phyloP scores from a whole-genome alignment of 2,888 invertebrate genomes.

The Trachelus tabidus region DNA sequence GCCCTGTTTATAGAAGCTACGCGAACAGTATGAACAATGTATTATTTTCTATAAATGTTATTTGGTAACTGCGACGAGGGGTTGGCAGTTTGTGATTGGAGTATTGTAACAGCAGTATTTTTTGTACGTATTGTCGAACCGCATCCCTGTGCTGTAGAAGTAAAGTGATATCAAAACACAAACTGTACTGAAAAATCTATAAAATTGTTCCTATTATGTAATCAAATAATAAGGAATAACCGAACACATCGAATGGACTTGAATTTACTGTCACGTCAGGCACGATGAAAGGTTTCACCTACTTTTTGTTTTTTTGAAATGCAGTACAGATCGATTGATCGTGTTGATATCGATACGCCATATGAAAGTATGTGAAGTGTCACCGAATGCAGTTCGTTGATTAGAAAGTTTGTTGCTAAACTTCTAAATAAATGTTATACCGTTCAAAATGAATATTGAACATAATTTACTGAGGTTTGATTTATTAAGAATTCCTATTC shows the following conservation, averaged over 20 bases:
- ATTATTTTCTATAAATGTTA: conserved; percentile 21
- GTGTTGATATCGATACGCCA: neutral
- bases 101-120: conserved; percentile 30
- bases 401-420: conserved; percentile 24
- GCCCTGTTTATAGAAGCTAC: neutral
- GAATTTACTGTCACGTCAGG: conserved; percentile 29
- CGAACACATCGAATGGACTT: conserved; percentile 28
- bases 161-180: neutral
- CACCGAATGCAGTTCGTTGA: conserved; percentile 9
- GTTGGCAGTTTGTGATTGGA: conserved; percentile 22
- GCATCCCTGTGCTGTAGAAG: conserved; percentile 24
- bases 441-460: conserved; percentile 39
- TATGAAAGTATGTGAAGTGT: neutral
- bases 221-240: conserved; percentile 27
- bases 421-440: conserved; percentile 26
- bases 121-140: conserved; percentile 26
- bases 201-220: conserved; percentile 29
- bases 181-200: conserved; percentile 23
- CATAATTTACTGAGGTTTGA: neutral
- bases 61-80: conserved; percentile 4
- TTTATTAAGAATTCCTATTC: neutral
- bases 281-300: neutral
- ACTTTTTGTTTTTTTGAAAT: neutral
- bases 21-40: conserved; percentile 2
- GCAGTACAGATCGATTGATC: neutral